A percentile compares a stretch with the other conserved stretches of the same genome.
phyloP scores from a whole-genome alignment of 2,888 invertebrate genomes.

The Clivina fossor region DNA sequence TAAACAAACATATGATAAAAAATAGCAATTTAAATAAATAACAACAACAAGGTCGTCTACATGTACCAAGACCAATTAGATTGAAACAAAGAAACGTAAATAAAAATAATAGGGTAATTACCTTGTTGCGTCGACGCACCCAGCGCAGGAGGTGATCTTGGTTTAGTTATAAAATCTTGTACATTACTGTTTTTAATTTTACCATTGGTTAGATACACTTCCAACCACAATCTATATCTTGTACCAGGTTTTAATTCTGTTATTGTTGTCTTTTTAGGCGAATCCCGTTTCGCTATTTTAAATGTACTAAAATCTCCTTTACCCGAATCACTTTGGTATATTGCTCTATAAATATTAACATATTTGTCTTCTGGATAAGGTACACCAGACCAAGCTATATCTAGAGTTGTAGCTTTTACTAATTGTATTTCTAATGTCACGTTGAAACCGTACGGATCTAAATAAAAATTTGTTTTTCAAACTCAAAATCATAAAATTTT shows the following conservation, averaged over 20 bases:
- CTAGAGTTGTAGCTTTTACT: constrained; percentile 75
- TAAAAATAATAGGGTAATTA: constrained; percentile 41
- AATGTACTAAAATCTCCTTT: constrained; percentile 74
- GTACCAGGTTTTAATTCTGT: constrained; percentile 75
- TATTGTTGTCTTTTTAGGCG: constrained; percentile 66
- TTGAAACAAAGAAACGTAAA: constrained; percentile 1
- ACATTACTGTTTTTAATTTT: constrained; percentile 89
- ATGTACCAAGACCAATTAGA: too few relatives aligned
- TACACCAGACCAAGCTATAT: constrained; percentile 80
- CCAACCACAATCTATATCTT: constrained; percentile 85
- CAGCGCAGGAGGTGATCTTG: constrained; percentile 58
- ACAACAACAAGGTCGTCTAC: too few relatives aligned
- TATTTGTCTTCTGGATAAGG: constrained; percentile 88
- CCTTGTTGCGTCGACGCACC: constrained; percentile 58
- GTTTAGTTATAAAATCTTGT: constrained; percentile 82
- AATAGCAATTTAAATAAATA: too few relatives aligned
- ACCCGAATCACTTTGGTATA: constrained; percentile 74
- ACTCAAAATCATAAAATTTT: not conserved
- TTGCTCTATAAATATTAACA: constrained; percentile 85
- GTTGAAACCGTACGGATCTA: constrained; percentile 82
- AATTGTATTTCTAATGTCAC: constrained; percentile 74
- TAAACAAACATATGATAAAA: too few relatives aligned
- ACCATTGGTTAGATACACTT: constrained; percentile 86
- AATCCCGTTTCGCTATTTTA: constrained; percentile 73
- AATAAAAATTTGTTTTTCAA: constrained; percentile 35